Evolutionary conservation across 2,888 invertebrate species (phyloP), one percentile per base, ranked within the genome.

Genomic region (Vandiemenella viatica): DNA sequence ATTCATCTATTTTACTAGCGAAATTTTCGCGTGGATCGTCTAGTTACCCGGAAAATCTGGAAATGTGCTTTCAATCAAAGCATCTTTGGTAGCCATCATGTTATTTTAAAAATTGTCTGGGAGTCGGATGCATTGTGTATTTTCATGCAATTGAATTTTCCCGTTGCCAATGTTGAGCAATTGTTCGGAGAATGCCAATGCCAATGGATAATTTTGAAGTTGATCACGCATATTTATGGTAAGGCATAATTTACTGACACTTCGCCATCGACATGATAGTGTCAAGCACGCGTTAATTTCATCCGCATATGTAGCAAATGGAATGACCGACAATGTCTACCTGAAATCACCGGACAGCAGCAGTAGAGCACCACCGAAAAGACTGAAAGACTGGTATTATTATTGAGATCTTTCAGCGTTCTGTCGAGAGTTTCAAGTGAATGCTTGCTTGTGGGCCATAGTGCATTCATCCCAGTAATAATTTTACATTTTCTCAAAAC

Each of bases 391-490:
- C 15, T 23, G 13, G 2, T 2, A 19, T 47, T 19, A 15, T 7
- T 20, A 6, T 5, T 13, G n/a, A 48, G 18, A 40, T 48, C 50
- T 42, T 40, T n/a, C n/a, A n/a, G n/a, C n/a, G n/a, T n/a, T n/a
- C n/a, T n/a, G n/a, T n/a, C n/a, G n/a, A n/a, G n/a, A n/a, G n/a
- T n/a, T n/a, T n/a, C n/a, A n/a, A n/a, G n/a, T n/a, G n/a, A n/a
- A n/a, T n/a, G n/a, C n/a, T n/a, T n/a, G n/a, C n/a, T n/a, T n/a
- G n/a, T n/a, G n/a, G n/a, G n/a, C 53, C 65, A 67, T 66, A 4
- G 63, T 62, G 50, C 59, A 59, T 58, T 69, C 65, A 56, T 68
- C 66, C 64, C 62, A 66, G 37, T 52, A 13, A 67, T 62, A 4
- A 65, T 10, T 55, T 55, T 56, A 42, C 58, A 55, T 51, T 57